Percentiles rank a stretch among this genome's conserved stretches.
Evolutionary conservation across 2,113 vertebrate species (phyloP).

Genomic region (Bettongia penicillata): DNA sequence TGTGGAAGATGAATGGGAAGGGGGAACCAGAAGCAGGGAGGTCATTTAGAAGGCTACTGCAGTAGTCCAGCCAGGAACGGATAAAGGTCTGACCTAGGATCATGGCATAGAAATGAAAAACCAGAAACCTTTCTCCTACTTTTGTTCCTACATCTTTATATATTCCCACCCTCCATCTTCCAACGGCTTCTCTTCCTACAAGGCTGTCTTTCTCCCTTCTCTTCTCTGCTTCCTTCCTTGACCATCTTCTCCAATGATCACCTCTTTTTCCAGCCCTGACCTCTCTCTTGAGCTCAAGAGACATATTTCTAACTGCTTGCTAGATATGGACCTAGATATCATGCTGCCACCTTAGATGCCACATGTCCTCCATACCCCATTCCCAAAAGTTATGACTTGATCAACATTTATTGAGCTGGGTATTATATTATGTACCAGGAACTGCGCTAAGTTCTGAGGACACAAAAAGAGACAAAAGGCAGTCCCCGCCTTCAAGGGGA

Average conservation of each 20-base stretch:
- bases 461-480: background rate
- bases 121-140: no score
- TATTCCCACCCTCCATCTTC: background rate
- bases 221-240: no score
- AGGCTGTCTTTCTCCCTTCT: no score
- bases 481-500: background rate
- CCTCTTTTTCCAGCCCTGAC: no score
- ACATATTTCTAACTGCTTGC: no score
- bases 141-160: background rate
- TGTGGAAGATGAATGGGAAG: conserved; percentile 58
- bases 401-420: background rate
- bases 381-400: background rate
- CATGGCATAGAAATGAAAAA: background rate
- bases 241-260: no score
- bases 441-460: background rate
- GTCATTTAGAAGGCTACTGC: background rate
- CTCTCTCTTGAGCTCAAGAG: no score
- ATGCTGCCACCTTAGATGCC: no score
- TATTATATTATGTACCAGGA: background rate
- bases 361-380: no score
- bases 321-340: no score
- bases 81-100: background rate
- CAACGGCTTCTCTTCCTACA: no score
- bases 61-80: background rate
- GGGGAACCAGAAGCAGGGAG: background rate